Percentiles rank a stretch among this genome's conserved stretches.
These are phyloP conservation scores for Prunella strophiata DNA, from an alignment of 2,797 vertebrate genomes.

Conservation along the genomic window DNA sequence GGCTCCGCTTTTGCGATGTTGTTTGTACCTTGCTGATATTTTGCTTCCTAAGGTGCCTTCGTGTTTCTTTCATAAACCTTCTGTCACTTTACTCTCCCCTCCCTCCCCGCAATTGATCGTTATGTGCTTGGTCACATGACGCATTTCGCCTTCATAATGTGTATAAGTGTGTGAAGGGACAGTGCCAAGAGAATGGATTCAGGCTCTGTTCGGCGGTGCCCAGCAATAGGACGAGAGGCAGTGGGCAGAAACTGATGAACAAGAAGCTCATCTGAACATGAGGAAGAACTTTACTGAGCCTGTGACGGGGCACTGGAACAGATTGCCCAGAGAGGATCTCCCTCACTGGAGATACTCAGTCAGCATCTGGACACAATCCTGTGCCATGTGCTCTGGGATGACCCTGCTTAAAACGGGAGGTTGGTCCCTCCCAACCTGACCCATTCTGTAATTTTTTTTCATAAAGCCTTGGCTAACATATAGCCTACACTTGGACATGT, in stretches of 20 bases:
- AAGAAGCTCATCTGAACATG: background rate
- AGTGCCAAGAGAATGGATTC: background rate
- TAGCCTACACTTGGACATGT: rapidly evolving
- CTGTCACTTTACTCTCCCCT: rapidly evolving
- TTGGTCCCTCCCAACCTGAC: background rate
- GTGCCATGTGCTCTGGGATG: background rate
- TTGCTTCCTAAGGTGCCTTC: rapidly evolving
- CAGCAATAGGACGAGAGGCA: too few relatives aligned
- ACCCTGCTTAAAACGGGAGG: too few relatives aligned
- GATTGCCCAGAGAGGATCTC: rapidly evolving
- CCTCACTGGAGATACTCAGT: background rate
- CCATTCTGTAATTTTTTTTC: background rate
- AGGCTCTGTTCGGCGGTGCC: background rate
- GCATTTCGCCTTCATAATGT: rapidly evolving
- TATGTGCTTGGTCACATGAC: background rate
- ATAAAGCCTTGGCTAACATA: background rate
- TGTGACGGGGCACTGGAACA: rapidly evolving
- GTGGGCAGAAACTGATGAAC: too few relatives aligned
- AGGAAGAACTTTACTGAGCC: background rate
- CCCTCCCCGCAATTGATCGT: rapidly evolving
- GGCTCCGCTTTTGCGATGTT: background rate
- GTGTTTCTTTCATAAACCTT: background rate
- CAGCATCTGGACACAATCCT: too few relatives aligned
- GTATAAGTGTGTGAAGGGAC: rapidly evolving
- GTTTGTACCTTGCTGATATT: rapidly evolving